Conservation (phyloP, 2,113 vertebrate genomes). For the Cacatua alba region DNA sequence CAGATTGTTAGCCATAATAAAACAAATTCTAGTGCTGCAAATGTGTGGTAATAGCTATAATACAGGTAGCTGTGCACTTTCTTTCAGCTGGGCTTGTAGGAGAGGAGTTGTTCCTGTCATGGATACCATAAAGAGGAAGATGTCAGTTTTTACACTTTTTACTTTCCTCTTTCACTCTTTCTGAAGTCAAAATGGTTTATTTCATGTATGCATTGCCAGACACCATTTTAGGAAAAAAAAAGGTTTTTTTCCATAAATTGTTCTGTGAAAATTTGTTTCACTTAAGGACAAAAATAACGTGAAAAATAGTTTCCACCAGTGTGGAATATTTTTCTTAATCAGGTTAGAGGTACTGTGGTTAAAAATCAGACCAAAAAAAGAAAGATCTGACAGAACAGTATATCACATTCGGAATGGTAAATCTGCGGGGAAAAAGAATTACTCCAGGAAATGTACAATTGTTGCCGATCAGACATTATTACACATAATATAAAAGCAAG, state of each 20-base stretch:
- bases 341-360: not conserved
- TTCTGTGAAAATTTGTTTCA: not conserved
- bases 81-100: not conserved
- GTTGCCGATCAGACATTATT: not conserved
- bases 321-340: not conserved
- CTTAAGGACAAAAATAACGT: not conserved
- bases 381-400: not conserved
- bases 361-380: not conserved
- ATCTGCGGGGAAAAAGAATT: not conserved
- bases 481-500: not conserved
- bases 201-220: not conserved
- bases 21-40: accelerated
- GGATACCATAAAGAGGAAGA: not conserved
- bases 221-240: not conserved
- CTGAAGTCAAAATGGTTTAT: not conserved
- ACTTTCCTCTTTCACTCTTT: not conserved
- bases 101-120: not conserved
- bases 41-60: not conserved
- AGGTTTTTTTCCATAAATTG: accelerated
- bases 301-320: not conserved
- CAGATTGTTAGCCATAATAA: not conserved
- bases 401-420: not conserved
- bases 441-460: not conserved
- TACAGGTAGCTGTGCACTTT: not conserved
- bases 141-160: not conserved